A percentile compares a stretch with the other conserved stretches of the same genome.
Evolutionary conservation across 1,140 invertebrate species (phyloP).

Genomic region (Papilio dardanus): DNA sequence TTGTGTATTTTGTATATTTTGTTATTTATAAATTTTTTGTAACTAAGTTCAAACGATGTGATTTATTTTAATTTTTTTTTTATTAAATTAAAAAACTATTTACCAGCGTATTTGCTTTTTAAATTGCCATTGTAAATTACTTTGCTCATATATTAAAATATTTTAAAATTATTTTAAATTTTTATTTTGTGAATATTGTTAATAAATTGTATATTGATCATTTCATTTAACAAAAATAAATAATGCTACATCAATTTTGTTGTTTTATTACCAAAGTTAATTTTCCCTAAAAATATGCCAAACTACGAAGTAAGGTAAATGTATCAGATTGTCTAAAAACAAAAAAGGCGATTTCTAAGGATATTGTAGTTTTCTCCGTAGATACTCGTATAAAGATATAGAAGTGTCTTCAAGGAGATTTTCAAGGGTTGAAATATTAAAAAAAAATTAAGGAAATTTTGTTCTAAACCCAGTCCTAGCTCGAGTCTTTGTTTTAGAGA

Average conservation of each 20-base stretch:
- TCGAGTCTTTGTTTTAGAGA: too few relatives aligned
- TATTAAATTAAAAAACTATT: background rate
- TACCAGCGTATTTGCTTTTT: background rate
- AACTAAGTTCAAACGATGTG: conserved; percentile 20
- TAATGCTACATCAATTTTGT: background rate
- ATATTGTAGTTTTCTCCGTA: too few relatives aligned
- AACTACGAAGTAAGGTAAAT: background rate
- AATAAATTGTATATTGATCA: conserved; percentile 29
- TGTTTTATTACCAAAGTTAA: background rate
- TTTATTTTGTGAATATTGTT: conserved; percentile 21
- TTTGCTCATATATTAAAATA: background rate
- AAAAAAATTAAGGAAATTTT: too few relatives aligned
- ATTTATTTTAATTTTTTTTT: conserved; percentile 12
- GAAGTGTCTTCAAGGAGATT: too few relatives aligned
- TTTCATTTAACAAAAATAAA: conserved; percentile 24
- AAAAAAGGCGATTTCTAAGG: too few relatives aligned
- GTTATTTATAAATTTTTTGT: conserved; percentile 15
- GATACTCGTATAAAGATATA: too few relatives aligned
- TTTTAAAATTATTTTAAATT: conserved; percentile 22
- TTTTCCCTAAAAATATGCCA: background rate
- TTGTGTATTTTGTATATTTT: conserved; percentile 5
- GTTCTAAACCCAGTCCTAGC: too few relatives aligned
- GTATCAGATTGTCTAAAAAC: too few relatives aligned
- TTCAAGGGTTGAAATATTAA: too few relatives aligned
- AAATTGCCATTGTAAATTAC: conserved; percentile 4